Evolutionary conservation across 2,113 vertebrate genomes (phyloP).

Genomic region (Gnathonemus longibarbis): DNA sequence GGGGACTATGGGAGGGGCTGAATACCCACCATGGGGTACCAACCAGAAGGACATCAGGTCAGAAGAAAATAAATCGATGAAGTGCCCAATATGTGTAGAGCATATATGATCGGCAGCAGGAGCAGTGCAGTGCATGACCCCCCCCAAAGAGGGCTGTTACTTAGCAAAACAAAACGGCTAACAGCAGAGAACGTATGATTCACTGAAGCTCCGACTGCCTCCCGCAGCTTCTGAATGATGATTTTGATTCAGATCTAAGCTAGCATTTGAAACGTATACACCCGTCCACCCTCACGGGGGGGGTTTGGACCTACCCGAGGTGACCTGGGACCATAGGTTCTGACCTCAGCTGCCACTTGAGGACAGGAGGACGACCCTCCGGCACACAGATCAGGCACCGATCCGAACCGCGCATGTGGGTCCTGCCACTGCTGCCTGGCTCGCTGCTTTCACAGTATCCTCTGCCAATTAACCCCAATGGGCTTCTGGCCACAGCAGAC

Average conservation of each 20-base stretch:
- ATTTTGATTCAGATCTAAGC: background rate
- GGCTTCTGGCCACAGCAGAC: background rate
- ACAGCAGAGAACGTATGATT: background rate
- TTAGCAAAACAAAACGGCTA: background rate
- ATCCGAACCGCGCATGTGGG: background rate
- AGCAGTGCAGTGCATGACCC: background rate
- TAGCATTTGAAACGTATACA: background rate
- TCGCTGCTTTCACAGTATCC: background rate
- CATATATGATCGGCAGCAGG: background rate
- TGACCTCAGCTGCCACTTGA: background rate
- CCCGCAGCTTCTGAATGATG: background rate
- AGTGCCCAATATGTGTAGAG: background rate
- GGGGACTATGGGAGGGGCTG: background rate
- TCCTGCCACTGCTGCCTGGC: background rate
- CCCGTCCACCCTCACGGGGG: background rate
- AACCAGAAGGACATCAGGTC: background rate
- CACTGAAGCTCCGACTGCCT: background rate
- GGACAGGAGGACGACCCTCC: background rate
- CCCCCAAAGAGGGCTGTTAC: background rate
- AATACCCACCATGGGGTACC: background rate
- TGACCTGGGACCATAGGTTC: background rate
- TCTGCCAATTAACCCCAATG: background rate
- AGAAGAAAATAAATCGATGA: background rate
- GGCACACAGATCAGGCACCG: background rate
- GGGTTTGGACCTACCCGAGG: background rate